These are phyloP conservation scores for Pseudolaguvia tuberculata DNA, from an alignment of 2,113 vertebrate genomes.

Conservation along the genomic window DNA sequence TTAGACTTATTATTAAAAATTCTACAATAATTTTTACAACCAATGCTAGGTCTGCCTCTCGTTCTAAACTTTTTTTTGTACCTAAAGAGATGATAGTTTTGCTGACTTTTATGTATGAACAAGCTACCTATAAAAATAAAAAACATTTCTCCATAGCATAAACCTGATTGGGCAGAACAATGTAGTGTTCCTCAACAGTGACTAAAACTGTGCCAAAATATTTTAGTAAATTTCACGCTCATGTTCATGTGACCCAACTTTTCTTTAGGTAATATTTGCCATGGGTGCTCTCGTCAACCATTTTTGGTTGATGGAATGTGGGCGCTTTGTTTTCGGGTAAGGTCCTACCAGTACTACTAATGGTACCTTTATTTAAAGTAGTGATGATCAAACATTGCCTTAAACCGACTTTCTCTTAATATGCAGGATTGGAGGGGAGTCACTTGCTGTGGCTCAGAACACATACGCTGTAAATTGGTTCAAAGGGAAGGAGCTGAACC, in stretches of 20 bases:
- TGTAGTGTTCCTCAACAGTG: background rate
- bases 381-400: background rate
- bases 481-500: conserved; percentile 94
- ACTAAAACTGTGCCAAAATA: background rate
- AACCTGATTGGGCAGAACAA: background rate
- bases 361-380: background rate
- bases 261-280: conserved; percentile 82
- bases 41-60: no score
- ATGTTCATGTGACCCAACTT: background rate
- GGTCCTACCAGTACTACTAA: conserved; percentile 25
- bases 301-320: conserved; percentile 89
- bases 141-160: background rate
- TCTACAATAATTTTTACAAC: no score
- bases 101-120: no score
- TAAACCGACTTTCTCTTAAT: background rate
- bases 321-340: conserved; percentile 96
- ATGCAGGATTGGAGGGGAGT: conserved; percentile 89
- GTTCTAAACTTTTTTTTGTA: no score
- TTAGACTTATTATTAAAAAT: no score
- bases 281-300: conserved; percentile 76
- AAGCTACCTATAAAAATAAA: no score
- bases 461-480: conserved; percentile 98
- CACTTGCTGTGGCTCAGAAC: conserved; percentile 95
- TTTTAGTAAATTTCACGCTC: background rate
- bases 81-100: no score